Percentiles rank a stretch among this genome's conserved stretches.
These are phyloP conservation scores for Phortica okadai DNA, from an alignment of 2,888 invertebrate species.

Conservation along the genomic window DNA sequence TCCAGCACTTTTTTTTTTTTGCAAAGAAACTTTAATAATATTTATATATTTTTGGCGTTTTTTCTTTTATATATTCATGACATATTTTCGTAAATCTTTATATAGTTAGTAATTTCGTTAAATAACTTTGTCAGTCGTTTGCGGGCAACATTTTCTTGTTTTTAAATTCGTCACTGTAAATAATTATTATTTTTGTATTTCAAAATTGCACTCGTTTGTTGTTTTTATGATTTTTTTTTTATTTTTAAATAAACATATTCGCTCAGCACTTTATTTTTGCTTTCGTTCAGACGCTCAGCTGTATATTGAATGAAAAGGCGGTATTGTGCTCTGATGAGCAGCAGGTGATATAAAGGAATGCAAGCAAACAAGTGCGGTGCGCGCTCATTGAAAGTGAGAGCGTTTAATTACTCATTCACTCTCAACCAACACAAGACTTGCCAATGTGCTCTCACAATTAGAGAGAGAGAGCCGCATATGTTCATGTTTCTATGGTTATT, in stretches of 20 bases:
- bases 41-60: slow-evolving; percentile 13
- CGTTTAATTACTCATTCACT: too few relatives aligned
- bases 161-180: too few relatives aligned
- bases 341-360: too few relatives aligned
- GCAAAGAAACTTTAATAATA: background rate
- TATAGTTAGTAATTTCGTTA: background rate
- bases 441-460: too few relatives aligned
- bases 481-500: too few relatives aligned
- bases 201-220: background rate
- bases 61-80: slow-evolving; percentile 24
- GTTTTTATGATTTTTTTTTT: slow-evolving; percentile 19
- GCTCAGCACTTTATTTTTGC: background rate
- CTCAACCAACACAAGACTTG: too few relatives aligned
- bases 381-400: too few relatives aligned
- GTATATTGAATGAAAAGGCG: background rate
- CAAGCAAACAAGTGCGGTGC: too few relatives aligned
- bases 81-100: background rate
- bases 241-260: slow-evolving; percentile 18
- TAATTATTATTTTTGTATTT: too few relatives aligned
- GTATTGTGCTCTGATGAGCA: too few relatives aligned
- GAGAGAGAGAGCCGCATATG: too few relatives aligned
- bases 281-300: slow-evolving; percentile 14
- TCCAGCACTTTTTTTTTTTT: slow-evolving; percentile 25
- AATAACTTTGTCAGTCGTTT: background rate
- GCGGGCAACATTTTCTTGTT: background rate